phyloP scores from a whole-genome alignment of 2,113 vertebrate genomes.

The Zosterops borbonicus region DNA sequence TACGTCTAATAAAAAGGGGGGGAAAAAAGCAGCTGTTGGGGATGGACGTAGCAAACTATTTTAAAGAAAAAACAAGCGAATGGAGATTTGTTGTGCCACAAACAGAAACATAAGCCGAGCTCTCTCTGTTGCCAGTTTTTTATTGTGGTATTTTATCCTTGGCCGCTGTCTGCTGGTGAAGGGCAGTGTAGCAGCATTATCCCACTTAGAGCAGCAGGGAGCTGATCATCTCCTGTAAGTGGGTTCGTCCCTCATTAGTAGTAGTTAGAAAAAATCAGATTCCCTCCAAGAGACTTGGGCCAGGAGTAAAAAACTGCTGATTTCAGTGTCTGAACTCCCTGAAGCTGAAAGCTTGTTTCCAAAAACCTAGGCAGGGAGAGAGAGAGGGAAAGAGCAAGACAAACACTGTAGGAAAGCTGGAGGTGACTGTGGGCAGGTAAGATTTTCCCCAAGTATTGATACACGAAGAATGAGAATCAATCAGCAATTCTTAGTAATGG shows the following conservation, averaged over 20 bases:
- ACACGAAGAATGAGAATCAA: neutral
- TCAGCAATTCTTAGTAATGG: neutral
- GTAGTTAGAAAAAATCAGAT: neutral
- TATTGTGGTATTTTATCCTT: neutral
- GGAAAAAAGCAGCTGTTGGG: neutral
- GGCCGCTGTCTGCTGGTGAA: neutral
- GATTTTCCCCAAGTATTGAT: neutral
- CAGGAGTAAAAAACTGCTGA: neutral
- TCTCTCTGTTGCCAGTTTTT: neutral
- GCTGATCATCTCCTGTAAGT: neutral
- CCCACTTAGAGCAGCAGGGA: neutral
- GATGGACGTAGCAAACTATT: neutral
- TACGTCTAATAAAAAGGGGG: conserved; percentile 15
- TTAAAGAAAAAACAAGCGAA: neutral
- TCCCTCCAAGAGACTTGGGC: neutral
- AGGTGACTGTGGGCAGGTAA: neutral
- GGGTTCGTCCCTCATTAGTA: neutral
- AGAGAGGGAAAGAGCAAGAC: neutral
- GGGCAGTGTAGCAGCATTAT: neutral
- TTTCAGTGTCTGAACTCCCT: neutral
- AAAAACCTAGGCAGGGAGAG: neutral
- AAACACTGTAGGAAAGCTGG: neutral
- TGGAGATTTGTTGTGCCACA: neutral
- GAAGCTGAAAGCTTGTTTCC: neutral
- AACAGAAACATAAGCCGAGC: neutral